Conservation (phyloP, 2,797 vertebrate species). For the Triplophysa yarkandensis region DNA sequence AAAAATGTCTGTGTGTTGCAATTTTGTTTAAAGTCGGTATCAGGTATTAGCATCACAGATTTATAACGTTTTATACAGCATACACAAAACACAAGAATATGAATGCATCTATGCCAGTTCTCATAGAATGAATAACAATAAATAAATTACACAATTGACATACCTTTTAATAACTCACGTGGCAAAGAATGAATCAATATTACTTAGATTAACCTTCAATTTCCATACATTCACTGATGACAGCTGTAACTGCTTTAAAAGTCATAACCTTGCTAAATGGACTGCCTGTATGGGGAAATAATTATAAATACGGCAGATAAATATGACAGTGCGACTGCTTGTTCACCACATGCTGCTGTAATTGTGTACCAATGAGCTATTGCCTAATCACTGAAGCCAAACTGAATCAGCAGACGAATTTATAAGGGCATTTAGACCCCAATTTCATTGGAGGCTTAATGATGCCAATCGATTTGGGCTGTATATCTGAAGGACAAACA, state of each 20-base stretch:
- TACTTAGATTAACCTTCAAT: conserved; percentile 39
- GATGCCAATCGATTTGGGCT: conserved; percentile 64
- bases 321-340: conserved; percentile 56
- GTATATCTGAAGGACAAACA: conserved; percentile 71
- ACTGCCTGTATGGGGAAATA: conserved; percentile 60
- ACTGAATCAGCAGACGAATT: conserved; percentile 63
- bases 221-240: conserved; percentile 49
- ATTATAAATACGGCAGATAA: conserved; percentile 64
- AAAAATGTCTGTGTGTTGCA: background rate
- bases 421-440: conserved; percentile 67
- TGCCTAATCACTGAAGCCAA: conserved; percentile 53
- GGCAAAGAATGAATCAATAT: conserved; percentile 56
- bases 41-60: background rate
- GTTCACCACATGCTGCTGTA: conserved; percentile 48
- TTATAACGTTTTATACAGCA: conserved; percentile 6
- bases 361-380: conserved; percentile 56
- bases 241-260: conserved; percentile 40
- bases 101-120: background rate
- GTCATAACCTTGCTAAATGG: conserved; percentile 65
- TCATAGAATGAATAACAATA: background rate
- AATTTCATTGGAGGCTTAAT: conserved; percentile 68
- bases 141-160: background rate
- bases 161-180: conserved; percentile 7
- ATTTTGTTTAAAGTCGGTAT: background rate
- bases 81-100: background rate